Conservation (phyloP, 35 echinoderm and acorn worm genomes). For the Holothuria glaberrima region DNA sequence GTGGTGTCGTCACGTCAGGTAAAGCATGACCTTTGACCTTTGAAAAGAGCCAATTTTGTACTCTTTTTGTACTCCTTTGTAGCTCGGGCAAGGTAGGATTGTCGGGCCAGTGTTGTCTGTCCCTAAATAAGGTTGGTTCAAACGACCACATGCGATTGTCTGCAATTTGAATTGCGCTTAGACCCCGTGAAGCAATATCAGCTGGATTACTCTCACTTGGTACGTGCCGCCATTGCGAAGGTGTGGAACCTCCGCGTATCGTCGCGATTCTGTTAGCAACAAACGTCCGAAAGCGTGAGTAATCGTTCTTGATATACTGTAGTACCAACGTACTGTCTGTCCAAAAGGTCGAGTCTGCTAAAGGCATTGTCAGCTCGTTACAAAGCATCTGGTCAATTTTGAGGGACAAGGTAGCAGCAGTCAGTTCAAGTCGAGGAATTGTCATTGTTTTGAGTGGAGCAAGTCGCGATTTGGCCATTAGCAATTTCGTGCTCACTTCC, state of each 20-base stretch:
- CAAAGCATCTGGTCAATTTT: slow-evolving; percentile 50
- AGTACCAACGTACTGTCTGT: slow-evolving; percentile 60
- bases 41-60: background rate
- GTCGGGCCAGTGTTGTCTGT: slow-evolving; percentile 15
- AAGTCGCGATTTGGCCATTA: no score
- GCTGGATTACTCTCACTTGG: slow-evolving; percentile 46
- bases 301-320: slow-evolving; percentile 50
- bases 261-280: slow-evolving; percentile 59
- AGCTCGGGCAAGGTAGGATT: background rate
- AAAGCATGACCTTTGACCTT: background rate
- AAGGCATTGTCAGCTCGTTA: slow-evolving; percentile 30
- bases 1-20: background rate
- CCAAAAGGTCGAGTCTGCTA: slow-evolving; percentile 45
- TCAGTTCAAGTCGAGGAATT: slow-evolving; percentile 66
- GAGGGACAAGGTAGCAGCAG: slow-evolving; percentile 42
- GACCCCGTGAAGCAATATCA: slow-evolving; percentile 55
- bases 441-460: no score
- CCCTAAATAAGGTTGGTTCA: slow-evolving; percentile 49
- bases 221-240: slow-evolving; percentile 65
- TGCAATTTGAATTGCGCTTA: slow-evolving; percentile 5
- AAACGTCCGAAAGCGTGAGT: slow-evolving; percentile 61
- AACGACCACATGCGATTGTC: slow-evolving; percentile 13
- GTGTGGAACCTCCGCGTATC: slow-evolving; percentile 18
- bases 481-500: background rate
- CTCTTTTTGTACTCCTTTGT: background rate